A percentile compares a stretch with the other conserved stretches of the same genome.
Conservation (phyloP, 2,888 invertebrate genomes). For the Stramonita haemastoma region DNA sequence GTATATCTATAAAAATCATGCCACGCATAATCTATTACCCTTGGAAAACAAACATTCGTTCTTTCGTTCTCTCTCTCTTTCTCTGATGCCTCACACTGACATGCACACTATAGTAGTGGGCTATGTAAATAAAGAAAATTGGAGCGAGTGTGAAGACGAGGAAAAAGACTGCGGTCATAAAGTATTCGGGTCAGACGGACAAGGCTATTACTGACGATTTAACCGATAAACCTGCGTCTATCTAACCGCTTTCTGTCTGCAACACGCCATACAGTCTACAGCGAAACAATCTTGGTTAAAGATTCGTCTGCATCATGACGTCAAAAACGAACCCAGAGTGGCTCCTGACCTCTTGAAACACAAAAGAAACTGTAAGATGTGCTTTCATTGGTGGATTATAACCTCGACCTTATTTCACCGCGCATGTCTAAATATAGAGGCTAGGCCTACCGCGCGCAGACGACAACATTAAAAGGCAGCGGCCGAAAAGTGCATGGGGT, state of each 20-base stretch:
- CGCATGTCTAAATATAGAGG: neutral
- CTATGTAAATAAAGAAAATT: too few relatives aligned
- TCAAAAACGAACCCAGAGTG: neutral
- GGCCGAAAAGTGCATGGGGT: neutral
- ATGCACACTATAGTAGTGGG: too few relatives aligned
- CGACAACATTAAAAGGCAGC: neutral
- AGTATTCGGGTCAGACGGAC: neutral
- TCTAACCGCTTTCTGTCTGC: neutral
- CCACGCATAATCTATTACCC: too few relatives aligned
- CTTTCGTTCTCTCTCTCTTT: too few relatives aligned
- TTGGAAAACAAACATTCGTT: too few relatives aligned
- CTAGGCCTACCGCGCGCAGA: neutral
- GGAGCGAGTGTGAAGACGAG: neutral
- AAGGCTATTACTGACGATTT: neutral
- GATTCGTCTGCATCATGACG: neutral
- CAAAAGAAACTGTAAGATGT: neutral
- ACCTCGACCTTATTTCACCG: slow-evolving; percentile 4
- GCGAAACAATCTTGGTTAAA: too few relatives aligned
- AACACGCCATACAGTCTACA: too few relatives aligned
- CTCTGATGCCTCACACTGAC: too few relatives aligned
- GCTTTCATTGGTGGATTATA: neutral
- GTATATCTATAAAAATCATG: too few relatives aligned
- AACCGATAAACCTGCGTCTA: neutral
- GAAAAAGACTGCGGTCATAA: neutral
- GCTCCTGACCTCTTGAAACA: neutral